These are phyloP conservation scores for Fistularia commersonii DNA, from an alignment of 2,797 vertebrate genomes.

Conservation along the genomic window DNA sequence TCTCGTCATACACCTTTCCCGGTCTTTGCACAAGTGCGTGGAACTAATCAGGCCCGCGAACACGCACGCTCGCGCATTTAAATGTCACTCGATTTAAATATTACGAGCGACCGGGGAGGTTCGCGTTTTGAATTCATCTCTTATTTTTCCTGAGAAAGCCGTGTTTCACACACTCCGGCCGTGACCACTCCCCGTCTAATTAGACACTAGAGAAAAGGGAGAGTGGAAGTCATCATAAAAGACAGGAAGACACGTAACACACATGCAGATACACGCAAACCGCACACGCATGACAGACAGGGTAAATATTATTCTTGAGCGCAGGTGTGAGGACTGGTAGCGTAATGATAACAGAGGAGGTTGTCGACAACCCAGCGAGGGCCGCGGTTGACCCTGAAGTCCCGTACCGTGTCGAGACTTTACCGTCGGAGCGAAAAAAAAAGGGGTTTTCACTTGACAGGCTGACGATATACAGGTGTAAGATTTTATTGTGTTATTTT, in stretches of 20 bases:
- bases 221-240: constrained; percentile 50
- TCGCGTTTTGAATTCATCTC: constrained; percentile 28
- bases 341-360: constrained; percentile 52
- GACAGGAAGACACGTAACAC: constrained; percentile 25
- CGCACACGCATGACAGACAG: constrained; percentile 42
- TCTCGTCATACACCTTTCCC: no score
- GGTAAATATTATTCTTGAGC: constrained; percentile 65
- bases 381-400: no score
- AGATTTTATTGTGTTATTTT: no score
- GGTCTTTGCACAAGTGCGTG: no score
- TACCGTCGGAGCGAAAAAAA: no score
- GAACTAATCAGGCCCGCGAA: no score
- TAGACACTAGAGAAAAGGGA: constrained; percentile 23
- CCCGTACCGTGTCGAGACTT: no score
- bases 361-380: constrained; percentile 37
- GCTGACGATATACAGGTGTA: no score
- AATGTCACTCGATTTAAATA: constrained; percentile 34
- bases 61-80: constrained; percentile 27
- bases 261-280: constrained; percentile 10
- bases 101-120: constrained; percentile 43
- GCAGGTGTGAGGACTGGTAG: constrained; percentile 64
- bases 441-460: no score
- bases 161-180: constrained; percentile 41
- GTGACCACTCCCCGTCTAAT: no score
- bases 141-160: constrained; percentile 44